phyloP scores from a whole-genome alignment of 2,888 invertebrate genomes.

The Xestia ashworthii region DNA sequence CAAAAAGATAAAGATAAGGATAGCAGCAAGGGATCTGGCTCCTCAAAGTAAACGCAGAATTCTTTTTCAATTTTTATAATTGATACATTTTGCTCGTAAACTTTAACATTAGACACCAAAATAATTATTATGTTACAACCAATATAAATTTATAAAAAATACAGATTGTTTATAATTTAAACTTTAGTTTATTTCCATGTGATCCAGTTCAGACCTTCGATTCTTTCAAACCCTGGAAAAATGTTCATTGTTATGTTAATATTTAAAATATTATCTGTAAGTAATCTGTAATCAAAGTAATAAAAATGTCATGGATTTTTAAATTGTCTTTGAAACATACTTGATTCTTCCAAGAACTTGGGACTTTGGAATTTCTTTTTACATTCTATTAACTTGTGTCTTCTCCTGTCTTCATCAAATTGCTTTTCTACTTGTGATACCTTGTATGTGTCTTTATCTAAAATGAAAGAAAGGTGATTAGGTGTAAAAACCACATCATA shows the following conservation, averaged over 20 bases:
- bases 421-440: constrained; percentile 56
- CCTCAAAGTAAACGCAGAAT: constrained; percentile 73
- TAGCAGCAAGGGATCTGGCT: constrained; percentile 79
- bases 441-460: constrained; percentile 49
- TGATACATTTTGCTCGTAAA: constrained; percentile 83
- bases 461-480: constrained; percentile 44
- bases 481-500: background rate
- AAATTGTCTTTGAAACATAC: constrained; percentile 70
- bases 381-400: constrained; percentile 70
- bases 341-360: constrained; percentile 78
- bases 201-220: constrained; percentile 88
- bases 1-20: constrained; percentile 84
- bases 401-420: constrained; percentile 76
- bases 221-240: constrained; percentile 85
- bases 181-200: constrained; percentile 80
- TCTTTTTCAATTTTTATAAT: constrained; percentile 82
- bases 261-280: constrained; percentile 4
- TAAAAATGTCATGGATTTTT: constrained; percentile 21
- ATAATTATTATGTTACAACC: constrained; percentile 75
- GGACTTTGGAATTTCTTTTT: constrained; percentile 80
- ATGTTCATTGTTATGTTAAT: constrained; percentile 32
- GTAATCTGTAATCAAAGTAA: constrained; percentile 13
- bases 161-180: constrained; percentile 68
- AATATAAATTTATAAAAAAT: constrained; percentile 78
- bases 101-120: constrained; percentile 79